These are phyloP conservation scores for Neotragus pygmaeus DNA, from an alignment of 2,113 vertebrate species.

Conservation along the genomic window DNA sequence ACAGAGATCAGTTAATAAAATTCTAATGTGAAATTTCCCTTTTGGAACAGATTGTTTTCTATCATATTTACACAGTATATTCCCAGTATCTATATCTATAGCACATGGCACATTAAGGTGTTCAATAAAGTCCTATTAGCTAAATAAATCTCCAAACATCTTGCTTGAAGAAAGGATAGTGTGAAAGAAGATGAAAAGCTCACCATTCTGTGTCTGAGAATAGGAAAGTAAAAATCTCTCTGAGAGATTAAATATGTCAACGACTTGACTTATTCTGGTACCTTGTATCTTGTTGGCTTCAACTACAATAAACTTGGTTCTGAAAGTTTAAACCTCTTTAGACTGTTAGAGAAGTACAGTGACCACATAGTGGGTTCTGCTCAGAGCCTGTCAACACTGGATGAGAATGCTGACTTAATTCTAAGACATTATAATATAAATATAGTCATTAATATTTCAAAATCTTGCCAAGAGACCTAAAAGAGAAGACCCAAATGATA, in stretches of 20 bases:
- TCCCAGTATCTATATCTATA: background rate
- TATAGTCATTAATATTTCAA: slow-evolving; percentile 33
- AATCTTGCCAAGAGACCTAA: background rate
- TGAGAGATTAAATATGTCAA: background rate
- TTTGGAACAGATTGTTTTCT: background rate
- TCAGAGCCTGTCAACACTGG: background rate
- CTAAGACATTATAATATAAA: slow-evolving; percentile 8
- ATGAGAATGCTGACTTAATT: background rate
- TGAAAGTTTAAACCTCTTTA: background rate
- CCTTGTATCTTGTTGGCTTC: background rate
- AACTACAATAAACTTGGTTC: background rate
- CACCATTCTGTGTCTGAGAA: background rate
- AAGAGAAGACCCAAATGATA: background rate
- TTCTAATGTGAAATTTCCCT: background rate
- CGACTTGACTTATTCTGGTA: background rate
- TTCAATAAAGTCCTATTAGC: background rate
- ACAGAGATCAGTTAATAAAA: background rate
- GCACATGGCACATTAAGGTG: background rate
- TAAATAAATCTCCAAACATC: background rate
- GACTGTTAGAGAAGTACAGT: background rate
- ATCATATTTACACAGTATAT: background rate
- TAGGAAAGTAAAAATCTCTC: background rate
- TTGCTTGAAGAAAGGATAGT: background rate
- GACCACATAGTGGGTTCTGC: background rate
- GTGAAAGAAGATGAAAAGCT: background rate